Evolutionary conservation across 2,888 invertebrate species (phyloP).

Genomic region (Erebia ligea): DNA sequence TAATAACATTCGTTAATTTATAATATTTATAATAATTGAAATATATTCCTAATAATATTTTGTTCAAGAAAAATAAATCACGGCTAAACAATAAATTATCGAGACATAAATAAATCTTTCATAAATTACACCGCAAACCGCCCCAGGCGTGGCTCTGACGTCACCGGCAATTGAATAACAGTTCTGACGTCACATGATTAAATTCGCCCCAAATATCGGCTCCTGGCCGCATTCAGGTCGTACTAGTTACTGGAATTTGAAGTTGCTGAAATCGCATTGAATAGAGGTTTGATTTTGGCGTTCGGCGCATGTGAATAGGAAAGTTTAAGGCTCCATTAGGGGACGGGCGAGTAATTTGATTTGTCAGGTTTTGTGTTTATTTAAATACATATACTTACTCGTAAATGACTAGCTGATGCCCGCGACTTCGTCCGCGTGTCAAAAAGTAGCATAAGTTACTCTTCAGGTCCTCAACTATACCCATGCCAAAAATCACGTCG

Average conservation of each 20-base stretch:
- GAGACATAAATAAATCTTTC: conserved; percentile 23
- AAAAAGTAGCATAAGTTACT: too few relatives aligned
- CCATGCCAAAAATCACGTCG: too few relatives aligned
- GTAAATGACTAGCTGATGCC: too few relatives aligned
- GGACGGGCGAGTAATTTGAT: not conserved
- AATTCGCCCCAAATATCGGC: conserved; percentile 45
- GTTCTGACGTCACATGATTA: conserved; percentile 45
- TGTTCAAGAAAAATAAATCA: conserved; percentile 10
- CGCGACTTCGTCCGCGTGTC: too few relatives aligned
- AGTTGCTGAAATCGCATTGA: conserved; percentile 15
- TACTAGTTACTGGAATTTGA: conserved; percentile 19
- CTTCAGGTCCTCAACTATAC: too few relatives aligned
- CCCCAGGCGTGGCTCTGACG: conserved; percentile 41
- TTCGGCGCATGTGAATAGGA: not conserved
- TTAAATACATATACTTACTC: too few relatives aligned
- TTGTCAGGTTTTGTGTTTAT: not conserved
- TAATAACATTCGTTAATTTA: too few relatives aligned
- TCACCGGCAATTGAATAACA: conserved; percentile 46
- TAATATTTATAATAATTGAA: too few relatives aligned
- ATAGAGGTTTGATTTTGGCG: conserved; percentile 19
- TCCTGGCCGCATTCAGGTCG: conserved; percentile 30
- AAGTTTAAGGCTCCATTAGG: conserved; percentile 1
- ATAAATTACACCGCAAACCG: conserved; percentile 31
- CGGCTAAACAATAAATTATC: conserved; percentile 12
- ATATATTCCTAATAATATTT: not conserved